A percentile compares a stretch with the other conserved stretches of the same genome.
Conservation (phyloP, 2,888 invertebrate species). For the Hydrotaea cyrtoneurina region DNA sequence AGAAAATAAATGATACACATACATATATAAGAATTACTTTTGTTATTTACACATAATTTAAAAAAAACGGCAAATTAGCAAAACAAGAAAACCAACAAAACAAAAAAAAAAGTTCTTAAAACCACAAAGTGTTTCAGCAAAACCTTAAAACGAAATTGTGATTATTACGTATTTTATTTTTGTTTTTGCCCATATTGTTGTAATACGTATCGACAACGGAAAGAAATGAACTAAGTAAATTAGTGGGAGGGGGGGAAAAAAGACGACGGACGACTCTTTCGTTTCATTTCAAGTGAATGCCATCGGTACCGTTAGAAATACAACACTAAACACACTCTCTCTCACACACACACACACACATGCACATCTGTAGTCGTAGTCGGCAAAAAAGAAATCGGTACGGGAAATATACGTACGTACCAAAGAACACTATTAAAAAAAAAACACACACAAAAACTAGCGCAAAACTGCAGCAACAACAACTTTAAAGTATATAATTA, state of each 20-base stretch:
- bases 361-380: no score
- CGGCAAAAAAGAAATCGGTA: slow-evolving; percentile 15
- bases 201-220: slow-evolving; percentile 19
- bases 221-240: not conserved
- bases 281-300: slow-evolving; percentile 1
- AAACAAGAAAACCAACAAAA: not conserved
- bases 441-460: no score
- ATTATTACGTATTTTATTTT: slow-evolving; percentile 23
- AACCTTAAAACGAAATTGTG: not conserved
- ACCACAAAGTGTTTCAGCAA: slow-evolving; percentile 13
- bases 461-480: not conserved
- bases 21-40: not conserved
- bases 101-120: slow-evolving; percentile 13
- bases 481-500: slow-evolving; percentile 7
- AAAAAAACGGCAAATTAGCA: slow-evolving; percentile 29
- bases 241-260: not conserved
- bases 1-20: no score
- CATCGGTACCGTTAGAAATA: slow-evolving; percentile 33
- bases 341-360: slow-evolving; percentile 1
- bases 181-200: slow-evolving; percentile 24
- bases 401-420: not conserved
- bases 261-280: not conserved
- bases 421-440: slow-evolving; percentile 9
- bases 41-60: slow-evolving; percentile 23
- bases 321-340: not conserved